Conservation (phyloP, 1,140 invertebrate species). For the Apis florea region DNA sequence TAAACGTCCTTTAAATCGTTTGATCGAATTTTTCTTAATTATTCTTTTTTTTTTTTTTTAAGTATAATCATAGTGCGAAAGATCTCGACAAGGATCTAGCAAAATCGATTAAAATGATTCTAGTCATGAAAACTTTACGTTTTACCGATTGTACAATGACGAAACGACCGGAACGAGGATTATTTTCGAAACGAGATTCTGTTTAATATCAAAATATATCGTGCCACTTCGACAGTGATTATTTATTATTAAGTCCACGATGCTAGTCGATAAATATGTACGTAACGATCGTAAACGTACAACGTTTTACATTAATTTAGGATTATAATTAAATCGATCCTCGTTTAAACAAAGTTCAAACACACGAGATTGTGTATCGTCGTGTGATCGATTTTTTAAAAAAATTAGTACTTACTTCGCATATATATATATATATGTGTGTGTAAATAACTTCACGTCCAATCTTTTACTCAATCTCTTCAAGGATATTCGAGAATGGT, state of each 20-base stretch:
- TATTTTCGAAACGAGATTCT: neutral
- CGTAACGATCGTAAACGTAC: neutral
- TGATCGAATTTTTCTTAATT: neutral
- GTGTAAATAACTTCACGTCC: neutral
- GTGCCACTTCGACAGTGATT: too few relatives aligned
- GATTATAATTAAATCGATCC: neutral
- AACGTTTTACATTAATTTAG: neutral
- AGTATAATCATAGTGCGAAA: too few relatives aligned
- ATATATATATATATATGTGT: neutral
- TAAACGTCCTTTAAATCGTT: neutral
- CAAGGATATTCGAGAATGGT: neutral
- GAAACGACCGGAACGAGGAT: neutral
- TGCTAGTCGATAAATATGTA: slow-evolving; percentile 12
- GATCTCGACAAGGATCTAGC: neutral
- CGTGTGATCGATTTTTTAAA: neutral
- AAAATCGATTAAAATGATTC: neutral
- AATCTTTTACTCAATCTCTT: neutral
- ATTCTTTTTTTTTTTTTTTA: neutral
- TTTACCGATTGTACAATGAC: neutral
- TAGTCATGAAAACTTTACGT: neutral
- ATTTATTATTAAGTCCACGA: neutral
- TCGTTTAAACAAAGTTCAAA: neutral
- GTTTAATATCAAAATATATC: neutral
- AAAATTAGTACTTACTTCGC: neutral
- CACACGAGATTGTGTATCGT: neutral